Evolutionary conservation across 1,140 invertebrate genomes (phyloP).

Genomic region (Carposina sasakii): DNA sequence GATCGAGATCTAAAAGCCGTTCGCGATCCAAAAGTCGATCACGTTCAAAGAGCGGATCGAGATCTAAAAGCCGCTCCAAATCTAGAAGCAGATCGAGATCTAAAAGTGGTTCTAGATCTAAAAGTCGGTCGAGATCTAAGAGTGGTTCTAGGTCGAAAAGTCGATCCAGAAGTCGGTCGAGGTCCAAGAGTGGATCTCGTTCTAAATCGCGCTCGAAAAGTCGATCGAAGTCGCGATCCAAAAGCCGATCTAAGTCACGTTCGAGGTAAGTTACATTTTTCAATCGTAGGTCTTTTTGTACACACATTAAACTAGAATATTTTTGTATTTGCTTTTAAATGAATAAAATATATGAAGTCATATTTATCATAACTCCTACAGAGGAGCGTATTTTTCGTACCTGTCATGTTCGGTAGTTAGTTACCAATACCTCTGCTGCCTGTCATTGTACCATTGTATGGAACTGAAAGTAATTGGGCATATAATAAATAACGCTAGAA

Average conservation of each 20-base stretch:
- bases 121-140: conserved; percentile 33
- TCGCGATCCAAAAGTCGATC: conserved; percentile 46
- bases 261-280: too few relatives aligned
- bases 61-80: conserved; percentile 32
- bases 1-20: conserved; percentile 29
- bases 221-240: conserved; percentile 44
- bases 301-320: too few relatives aligned
- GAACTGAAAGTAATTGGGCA: too few relatives aligned
- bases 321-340: too few relatives aligned
- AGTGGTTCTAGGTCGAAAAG: conserved; percentile 21
- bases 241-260: conserved; percentile 61
- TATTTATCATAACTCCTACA: too few relatives aligned
- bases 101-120: conserved; percentile 41
- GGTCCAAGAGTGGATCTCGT: conserved; percentile 50
- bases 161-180: not conserved
- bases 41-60: conserved; percentile 40
- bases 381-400: too few relatives aligned
- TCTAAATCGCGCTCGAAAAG: conserved; percentile 33
- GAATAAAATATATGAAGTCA: too few relatives aligned
- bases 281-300: too few relatives aligned
- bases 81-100: conserved; percentile 61
- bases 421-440: too few relatives aligned
- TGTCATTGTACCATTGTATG: too few relatives aligned
- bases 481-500: too few relatives aligned
- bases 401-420: too few relatives aligned